Evolutionary conservation across 2,888 invertebrate species (phyloP).

Genomic region (Gymnoscelis rufifasciata): DNA sequence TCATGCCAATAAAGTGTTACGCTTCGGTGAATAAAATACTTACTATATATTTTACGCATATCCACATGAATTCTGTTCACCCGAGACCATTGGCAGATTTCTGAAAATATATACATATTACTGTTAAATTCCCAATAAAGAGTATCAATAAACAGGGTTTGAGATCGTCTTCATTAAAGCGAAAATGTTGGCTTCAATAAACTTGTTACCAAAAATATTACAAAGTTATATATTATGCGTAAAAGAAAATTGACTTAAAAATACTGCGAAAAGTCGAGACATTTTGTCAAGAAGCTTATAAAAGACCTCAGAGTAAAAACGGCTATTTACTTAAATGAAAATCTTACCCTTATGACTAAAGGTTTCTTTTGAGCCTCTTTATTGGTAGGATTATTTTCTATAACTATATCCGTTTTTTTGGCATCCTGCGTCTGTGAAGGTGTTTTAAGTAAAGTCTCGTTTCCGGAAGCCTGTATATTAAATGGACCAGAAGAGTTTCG

Average conservation of each 20-base stretch:
- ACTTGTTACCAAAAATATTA: neutral
- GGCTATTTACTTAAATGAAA: neutral
- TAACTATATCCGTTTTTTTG: neutral
- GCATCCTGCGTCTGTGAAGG: neutral
- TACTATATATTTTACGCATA: too few relatives aligned
- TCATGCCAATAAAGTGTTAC: too few relatives aligned
- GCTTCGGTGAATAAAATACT: too few relatives aligned
- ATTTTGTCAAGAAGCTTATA: conserved; percentile 1
- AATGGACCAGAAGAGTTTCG: neutral
- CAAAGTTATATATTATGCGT: neutral
- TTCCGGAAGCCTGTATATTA: neutral
- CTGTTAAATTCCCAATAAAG: conserved; percentile 2
- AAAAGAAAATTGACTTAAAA: conserved; percentile 7
- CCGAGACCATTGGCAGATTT: conserved; percentile 35
- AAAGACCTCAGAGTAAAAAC: conserved; percentile 1
- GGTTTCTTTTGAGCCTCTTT: conserved; percentile 10
- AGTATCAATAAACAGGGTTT: neutral
- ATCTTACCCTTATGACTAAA: conserved; percentile 14
- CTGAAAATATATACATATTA: conserved; percentile 32
- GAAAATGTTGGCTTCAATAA: conserved; percentile 8
- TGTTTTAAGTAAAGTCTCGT: neutral
- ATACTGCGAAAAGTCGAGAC: conserved; percentile 4
- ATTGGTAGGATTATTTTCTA: neutral
- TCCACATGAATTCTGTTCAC: conserved; percentile 21
- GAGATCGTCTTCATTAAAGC: conserved; percentile 2